Evolutionary conservation across 2,888 invertebrate genomes (phyloP).

Genomic region (Erebia palarica): DNA sequence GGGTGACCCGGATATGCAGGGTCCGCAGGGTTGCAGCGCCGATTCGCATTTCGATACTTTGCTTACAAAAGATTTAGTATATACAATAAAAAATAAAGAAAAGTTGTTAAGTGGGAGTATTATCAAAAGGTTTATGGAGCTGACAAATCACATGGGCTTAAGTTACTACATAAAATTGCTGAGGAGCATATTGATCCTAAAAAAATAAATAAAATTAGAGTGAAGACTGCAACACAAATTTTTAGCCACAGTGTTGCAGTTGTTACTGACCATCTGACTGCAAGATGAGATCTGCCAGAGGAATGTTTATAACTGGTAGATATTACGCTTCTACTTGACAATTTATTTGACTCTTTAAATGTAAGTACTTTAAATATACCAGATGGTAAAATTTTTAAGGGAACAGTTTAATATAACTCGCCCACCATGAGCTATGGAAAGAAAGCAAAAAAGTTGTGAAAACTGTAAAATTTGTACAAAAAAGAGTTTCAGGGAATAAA

Average conservation of each 20-base stretch:
- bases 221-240: slow-evolving; percentile 28
- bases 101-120: slow-evolving; percentile 31
- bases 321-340: slow-evolving; percentile 32
- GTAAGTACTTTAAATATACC: slow-evolving; percentile 18
- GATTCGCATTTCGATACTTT: no score
- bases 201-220: slow-evolving; percentile 35
- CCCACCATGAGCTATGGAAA: slow-evolving; percentile 31
- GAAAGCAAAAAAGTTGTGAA: slow-evolving; percentile 24
- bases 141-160: slow-evolving; percentile 26
- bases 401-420: slow-evolving; percentile 29
- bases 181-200: slow-evolving; percentile 27
- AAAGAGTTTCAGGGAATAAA: slow-evolving; percentile 14
- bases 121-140: slow-evolving; percentile 28
- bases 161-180: slow-evolving; percentile 22
- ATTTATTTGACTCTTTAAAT: slow-evolving; percentile 32
- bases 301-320: slow-evolving; percentile 36
- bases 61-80: slow-evolving; percentile 42
- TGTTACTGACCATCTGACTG: slow-evolving; percentile 37
- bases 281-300: slow-evolving; percentile 31
- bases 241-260: slow-evolving; percentile 36
- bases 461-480: slow-evolving; percentile 29
- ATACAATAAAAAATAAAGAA: slow-evolving; percentile 30
- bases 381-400: slow-evolving; percentile 41
- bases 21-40: no score
- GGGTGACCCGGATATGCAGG: no score